A percentile compares a stretch with the other conserved stretches of the same genome.
These are phyloP conservation scores for Oligia fasciuncula DNA, from an alignment of 2,888 invertebrate species.

Conservation along the genomic window DNA sequence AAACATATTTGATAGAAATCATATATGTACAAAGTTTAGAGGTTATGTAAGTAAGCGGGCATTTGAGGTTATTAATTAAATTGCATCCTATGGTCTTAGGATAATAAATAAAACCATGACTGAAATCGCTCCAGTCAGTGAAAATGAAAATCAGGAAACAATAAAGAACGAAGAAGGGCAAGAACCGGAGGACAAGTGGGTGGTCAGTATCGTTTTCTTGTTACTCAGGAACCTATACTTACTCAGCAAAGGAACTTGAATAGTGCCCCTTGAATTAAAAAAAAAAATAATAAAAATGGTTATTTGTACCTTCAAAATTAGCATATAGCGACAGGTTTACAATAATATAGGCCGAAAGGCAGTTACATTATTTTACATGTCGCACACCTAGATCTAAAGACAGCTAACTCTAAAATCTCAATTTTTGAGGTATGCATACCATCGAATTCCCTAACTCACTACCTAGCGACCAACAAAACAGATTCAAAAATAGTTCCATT, in stretches of 20 bases:
- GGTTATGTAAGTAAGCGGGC: constrained; percentile 56
- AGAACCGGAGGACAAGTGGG: constrained; percentile 78
- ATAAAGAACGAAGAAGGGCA: constrained; percentile 49
- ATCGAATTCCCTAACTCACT: too few species aligned
- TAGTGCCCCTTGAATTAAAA: neutral
- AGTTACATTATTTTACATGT: too few species aligned
- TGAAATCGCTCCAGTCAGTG: constrained; percentile 55
- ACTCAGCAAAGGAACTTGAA: neutral
- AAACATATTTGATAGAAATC: neutral
- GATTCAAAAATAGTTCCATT: too few species aligned
- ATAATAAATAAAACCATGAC: constrained; percentile 56
- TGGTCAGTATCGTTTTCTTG: constrained; percentile 72
- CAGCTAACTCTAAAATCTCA: too few species aligned
- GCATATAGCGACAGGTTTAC: too few species aligned
- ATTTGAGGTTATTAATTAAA: constrained; percentile 29
- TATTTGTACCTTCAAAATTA: too few species aligned
- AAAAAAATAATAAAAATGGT: too few species aligned
- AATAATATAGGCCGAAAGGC: too few species aligned
- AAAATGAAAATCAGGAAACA: constrained; percentile 51
- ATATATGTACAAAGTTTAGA: constrained; percentile 25
- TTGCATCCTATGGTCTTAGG: constrained; percentile 8
- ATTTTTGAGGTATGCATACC: too few species aligned
- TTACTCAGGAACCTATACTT: neutral
- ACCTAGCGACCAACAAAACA: too few species aligned
- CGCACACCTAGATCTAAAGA: too few species aligned